phyloP scores from a whole-genome alignment of 2,113 vertebrate genomes.

The Egretta garzetta region DNA sequence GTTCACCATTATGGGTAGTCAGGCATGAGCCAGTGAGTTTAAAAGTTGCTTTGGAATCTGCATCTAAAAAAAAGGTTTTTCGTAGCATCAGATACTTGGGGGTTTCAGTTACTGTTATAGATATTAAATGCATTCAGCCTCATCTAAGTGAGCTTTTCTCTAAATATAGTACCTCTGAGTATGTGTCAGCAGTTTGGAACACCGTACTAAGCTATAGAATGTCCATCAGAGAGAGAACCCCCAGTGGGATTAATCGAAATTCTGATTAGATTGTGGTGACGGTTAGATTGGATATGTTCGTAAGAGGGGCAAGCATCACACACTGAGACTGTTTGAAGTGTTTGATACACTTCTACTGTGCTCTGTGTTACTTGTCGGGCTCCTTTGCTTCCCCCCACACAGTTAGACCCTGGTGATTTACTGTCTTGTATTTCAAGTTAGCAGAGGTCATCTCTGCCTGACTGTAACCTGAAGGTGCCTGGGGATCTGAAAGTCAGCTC shows the following conservation, averaged over 20 bases:
- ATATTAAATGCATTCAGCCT: neutral
- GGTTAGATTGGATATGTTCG: neutral
- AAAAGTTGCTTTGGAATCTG: neutral
- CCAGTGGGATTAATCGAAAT: slow-evolving; percentile 3
- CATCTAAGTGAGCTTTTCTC: neutral
- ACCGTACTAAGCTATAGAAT: neutral
- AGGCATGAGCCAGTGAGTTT: neutral
- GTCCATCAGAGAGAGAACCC: neutral
- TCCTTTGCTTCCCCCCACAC: neutral
- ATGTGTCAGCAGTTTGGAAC: neutral
- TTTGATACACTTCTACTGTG: neutral
- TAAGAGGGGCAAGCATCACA: neutral
- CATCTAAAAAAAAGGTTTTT: neutral
- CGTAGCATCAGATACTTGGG: neutral
- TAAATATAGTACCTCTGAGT: neutral
- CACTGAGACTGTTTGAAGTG: neutral
- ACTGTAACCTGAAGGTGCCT: neutral
- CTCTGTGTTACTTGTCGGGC: neutral
- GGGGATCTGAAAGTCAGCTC: neutral
- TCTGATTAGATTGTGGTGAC: neutral
- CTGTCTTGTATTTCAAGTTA: neutral
- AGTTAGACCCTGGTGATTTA: neutral
- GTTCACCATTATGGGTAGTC: neutral
- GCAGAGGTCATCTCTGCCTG: neutral
- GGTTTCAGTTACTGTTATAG: neutral